Evolutionary conservation across 2,113 vertebrate species (phyloP), one percentile per base, ranked within the genome.

Genomic region (Melospiza georgiana): DNA sequence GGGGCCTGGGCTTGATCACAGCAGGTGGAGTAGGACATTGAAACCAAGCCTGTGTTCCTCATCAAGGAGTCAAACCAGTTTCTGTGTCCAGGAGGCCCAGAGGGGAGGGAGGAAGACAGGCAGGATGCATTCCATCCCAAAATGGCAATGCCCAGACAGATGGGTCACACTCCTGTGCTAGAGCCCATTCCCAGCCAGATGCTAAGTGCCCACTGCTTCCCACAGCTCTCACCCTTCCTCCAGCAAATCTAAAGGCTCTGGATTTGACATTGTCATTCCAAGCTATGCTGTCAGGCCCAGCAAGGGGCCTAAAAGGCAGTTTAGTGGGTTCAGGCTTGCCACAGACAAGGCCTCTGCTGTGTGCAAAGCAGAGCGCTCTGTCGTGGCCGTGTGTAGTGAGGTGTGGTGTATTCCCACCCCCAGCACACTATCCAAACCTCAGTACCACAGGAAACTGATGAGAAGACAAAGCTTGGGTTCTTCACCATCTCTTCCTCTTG

Each of bases 361-460:
- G 21, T 4, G 20, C 17, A n/a, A 12, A 20, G 14, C 30, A 51
- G 44, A 35, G 52, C 2, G 4, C 23, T 61, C 28, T 20, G n/a
- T 28, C 1, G 6, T 8, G 22, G 44, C 44, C 2, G 1, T 0
- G 13, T 9, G 33, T 5, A 31, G 39, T 6, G 55, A 46, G 61
- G 6, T 4, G 28, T 22, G 37, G 19, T 31, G 24, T 22, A 11
- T 48, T 21, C 39, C 39, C 44, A 16, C 25, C 4, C 33, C 27
- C 12, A 23, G 43, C 13, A 11, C 17, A 2, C 16, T 39, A 22
- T 6, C 21, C 33, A 58, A 80, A 31, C 11, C 41, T 46, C 21
- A 9, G 30, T n/a, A 21, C 18, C 54, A 35, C 28, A 39, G 63
- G 9, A 57, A 80, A 62, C 31, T 15, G 19, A 24, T 28, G 43